Percentiles rank a stretch among this genome's conserved stretches.
These are phyloP conservation scores for Anguilla megastoma DNA, from an alignment of 2,797 vertebrate genomes.

Conservation along the genomic window DNA sequence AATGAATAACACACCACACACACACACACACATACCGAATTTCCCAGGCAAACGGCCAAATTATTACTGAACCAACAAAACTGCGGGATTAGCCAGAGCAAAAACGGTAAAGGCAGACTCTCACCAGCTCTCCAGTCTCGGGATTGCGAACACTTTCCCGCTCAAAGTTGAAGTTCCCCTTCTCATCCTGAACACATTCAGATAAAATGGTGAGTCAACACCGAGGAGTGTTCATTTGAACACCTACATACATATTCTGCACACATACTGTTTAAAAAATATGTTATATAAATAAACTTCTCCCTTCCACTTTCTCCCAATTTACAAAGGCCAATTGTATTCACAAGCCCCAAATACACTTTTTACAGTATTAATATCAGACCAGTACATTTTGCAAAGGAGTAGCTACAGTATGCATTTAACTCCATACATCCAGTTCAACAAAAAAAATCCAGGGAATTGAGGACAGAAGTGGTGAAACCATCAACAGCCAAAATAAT, in stretches of 20 bases:
- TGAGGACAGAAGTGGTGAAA: too few species aligned
- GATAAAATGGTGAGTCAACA: neutral
- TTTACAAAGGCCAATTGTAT: too few species aligned
- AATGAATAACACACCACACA: neutral
- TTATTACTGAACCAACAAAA: neutral
- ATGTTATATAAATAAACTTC: too few species aligned
- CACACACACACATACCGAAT: neutral
- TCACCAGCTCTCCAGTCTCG: conserved; percentile 83
- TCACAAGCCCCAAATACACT: too few species aligned
- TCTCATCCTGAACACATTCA: conserved; percentile 72
- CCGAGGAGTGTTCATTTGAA: neutral
- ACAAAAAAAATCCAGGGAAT: neutral
- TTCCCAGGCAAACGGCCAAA: neutral
- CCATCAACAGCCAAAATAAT: neutral
- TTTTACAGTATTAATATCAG: neutral
- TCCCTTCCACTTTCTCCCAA: too few species aligned
- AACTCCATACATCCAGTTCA: too few species aligned
- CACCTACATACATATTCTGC: neutral
- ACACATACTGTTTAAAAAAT: neutral
- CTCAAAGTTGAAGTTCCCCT: conserved; percentile 86
- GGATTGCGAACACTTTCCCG: conserved; percentile 78
- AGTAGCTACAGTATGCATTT: too few species aligned
- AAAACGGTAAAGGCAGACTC: conserved; percentile 33
- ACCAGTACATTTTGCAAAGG: neutral
- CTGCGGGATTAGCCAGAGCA: neutral